Evolutionary conservation across 1,140 invertebrate species (phyloP).

Genomic region (Tetramorium parvispinum): DNA sequence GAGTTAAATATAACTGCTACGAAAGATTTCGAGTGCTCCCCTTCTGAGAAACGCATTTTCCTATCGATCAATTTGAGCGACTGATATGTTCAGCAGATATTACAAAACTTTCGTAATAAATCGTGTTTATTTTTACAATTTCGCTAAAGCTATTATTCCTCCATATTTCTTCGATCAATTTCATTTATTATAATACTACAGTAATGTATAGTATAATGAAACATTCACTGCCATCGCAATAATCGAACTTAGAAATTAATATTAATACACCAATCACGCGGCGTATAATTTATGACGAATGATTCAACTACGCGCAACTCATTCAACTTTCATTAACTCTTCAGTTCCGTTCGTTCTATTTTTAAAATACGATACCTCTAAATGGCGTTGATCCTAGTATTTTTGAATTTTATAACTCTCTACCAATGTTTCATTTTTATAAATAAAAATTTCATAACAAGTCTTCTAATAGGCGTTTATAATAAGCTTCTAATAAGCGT

Average conservation of each 20-base stretch:
- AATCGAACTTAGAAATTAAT: neutral
- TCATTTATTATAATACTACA: neutral
- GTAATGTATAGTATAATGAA: neutral
- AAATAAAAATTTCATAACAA: neutral
- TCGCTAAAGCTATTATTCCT: neutral
- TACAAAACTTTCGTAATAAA: neutral
- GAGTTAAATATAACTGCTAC: slow-evolving; percentile 55
- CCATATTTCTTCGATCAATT: neutral
- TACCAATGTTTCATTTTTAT: neutral
- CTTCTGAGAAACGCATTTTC: slow-evolving; percentile 19
- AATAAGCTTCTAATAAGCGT: neutral
- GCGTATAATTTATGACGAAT: neutral
- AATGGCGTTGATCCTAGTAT: neutral
- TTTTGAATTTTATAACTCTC: neutral
- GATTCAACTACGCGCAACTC: neutral
- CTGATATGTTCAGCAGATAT: neutral
- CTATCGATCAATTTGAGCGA: slow-evolving; percentile 8
- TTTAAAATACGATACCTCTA: neutral
- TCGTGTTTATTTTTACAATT: neutral
- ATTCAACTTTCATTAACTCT: slow-evolving; percentile 33
- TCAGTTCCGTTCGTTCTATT: slow-evolving; percentile 1
- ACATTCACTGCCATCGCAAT: neutral
- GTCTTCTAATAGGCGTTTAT: neutral
- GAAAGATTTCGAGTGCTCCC: slow-evolving; percentile 49
- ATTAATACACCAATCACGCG: neutral